These are phyloP conservation scores for Oreocharis arfaki DNA, from an alignment of 2,113 vertebrate genomes.

Conservation along the genomic window DNA sequence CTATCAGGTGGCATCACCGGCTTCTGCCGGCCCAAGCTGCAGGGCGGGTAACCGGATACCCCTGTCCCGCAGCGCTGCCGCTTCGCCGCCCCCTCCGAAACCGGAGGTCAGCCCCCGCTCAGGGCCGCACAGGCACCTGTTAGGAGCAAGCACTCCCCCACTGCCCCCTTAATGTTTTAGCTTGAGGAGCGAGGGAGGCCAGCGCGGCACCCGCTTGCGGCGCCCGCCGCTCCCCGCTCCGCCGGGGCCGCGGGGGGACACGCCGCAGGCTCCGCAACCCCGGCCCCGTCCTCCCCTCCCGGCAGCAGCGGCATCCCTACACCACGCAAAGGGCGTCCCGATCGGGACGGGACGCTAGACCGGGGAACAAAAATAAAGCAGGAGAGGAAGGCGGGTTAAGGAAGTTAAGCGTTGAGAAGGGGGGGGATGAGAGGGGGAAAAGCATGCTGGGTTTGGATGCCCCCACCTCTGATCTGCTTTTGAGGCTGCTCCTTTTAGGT, in stretches of 20 bases:
- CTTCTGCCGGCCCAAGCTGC: background rate
- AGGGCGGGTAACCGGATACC: background rate
- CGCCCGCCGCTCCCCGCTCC: background rate
- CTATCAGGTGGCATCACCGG: background rate
- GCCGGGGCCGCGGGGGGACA: background rate
- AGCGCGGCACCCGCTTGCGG: background rate
- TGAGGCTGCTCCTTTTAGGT: conserved; percentile 96
- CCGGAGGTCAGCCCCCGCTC: background rate
- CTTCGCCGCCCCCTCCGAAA: background rate
- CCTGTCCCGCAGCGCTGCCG: background rate
- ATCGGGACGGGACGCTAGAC: background rate
- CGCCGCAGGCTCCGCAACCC: background rate
- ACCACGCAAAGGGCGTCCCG: background rate
- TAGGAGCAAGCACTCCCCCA: background rate
- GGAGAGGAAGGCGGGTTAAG: background rate
- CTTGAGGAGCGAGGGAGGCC: background rate
- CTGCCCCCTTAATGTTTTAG: background rate
- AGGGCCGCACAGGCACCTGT: background rate
- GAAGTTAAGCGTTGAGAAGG: background rate
- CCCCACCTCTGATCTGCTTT: conserved; percentile 92
- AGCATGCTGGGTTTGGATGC: background rate
- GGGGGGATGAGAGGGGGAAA: background rate
- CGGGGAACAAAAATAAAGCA: background rate
- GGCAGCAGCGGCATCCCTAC: background rate
- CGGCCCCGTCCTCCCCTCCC: background rate